Conservation (phyloP, 1,140 invertebrate genomes). For the Hyles vespertilio region DNA sequence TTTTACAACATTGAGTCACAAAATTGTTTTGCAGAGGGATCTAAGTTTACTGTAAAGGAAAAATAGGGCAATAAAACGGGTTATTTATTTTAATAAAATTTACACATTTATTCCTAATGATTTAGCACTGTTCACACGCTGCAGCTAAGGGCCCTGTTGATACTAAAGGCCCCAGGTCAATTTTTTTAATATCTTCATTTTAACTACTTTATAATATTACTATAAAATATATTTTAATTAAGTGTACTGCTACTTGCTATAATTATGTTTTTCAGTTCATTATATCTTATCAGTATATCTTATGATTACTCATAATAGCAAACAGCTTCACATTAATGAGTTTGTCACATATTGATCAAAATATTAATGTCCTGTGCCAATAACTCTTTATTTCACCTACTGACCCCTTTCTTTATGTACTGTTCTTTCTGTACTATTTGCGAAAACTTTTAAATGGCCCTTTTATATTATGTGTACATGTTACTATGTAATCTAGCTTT, state of each 20-base stretch:
- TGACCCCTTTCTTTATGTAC: no score
- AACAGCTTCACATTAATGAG: no score
- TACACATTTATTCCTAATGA: neutral
- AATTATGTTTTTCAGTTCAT: neutral
- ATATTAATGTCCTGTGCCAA: no score
- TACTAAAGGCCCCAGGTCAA: neutral
- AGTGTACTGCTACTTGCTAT: neutral
- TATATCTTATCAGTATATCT: neutral
- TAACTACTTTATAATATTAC: neutral
- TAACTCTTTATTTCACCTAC: no score
- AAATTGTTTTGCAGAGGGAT: neutral
- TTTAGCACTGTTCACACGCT: neutral
- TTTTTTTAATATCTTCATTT: neutral
- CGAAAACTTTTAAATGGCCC: no score
- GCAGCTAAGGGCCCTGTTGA: neutral
- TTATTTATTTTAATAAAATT: neutral
- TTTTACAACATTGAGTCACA: neutral
- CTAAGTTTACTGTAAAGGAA: neutral
- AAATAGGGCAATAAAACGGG: neutral
- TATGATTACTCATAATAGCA: neutral
- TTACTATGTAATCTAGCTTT: no score
- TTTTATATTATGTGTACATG: no score
- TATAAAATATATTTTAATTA: slow-evolving; percentile 2
- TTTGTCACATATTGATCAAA: no score
- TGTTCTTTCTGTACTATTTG: no score